A percentile compares a stretch with the other conserved stretches of the same genome.
Evolutionary conservation across 2,888 invertebrate species (phyloP).

Genomic region (Buathra laborator): DNA sequence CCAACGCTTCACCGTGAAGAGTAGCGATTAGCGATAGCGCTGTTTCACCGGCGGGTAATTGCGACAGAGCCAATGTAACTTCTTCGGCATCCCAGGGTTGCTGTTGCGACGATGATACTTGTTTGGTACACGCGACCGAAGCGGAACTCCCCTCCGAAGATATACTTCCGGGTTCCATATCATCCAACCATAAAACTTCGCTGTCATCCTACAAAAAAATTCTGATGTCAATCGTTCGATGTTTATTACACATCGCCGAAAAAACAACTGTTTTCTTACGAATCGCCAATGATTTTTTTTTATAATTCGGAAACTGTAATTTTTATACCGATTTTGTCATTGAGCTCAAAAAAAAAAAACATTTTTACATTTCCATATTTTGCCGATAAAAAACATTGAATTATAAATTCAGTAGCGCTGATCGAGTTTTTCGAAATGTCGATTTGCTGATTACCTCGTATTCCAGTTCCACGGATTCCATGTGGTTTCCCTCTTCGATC

Average conservation of each 20-base stretch:
- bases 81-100: slow-evolving; percentile 81
- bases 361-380: background rate
- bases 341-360: too few relatives aligned
- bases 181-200: slow-evolving; percentile 79
- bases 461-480: slow-evolving; percentile 61
- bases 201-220: slow-evolving; percentile 66
- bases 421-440: background rate
- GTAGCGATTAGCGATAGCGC: slow-evolving; percentile 77
- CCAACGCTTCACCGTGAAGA: slow-evolving; percentile 74
- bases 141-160: slow-evolving; percentile 79
- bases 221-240: slow-evolving; percentile 3
- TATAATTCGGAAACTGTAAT: too few relatives aligned
- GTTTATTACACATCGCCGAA: background rate
- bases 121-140: slow-evolving; percentile 74
- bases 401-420: background rate
- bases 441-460: slow-evolving; percentile 66
- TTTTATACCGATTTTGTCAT: too few relatives aligned
- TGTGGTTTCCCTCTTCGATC: slow-evolving; percentile 59
- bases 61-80: slow-evolving; percentile 75
- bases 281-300: too few relatives aligned
- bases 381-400: background rate
- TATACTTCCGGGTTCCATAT: slow-evolving; percentile 76
- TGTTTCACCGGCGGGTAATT: slow-evolving; percentile 80
- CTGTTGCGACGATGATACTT: slow-evolving; percentile 71
- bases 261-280: too few relatives aligned